These are phyloP conservation scores for Argyra leucocephala DNA, from an alignment of 2,888 invertebrate species.

Conservation along the genomic window DNA sequence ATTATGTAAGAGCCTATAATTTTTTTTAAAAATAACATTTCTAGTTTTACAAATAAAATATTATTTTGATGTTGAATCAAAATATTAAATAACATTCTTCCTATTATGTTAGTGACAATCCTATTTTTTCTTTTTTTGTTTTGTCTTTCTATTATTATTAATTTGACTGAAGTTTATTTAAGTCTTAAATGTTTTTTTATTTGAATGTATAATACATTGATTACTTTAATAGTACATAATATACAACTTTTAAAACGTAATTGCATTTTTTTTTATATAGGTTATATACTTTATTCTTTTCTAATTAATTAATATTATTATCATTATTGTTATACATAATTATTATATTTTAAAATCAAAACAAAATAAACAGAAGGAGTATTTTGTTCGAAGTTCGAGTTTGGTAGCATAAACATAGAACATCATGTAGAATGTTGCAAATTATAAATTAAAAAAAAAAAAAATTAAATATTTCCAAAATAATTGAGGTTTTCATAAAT, in stretches of 20 bases:
- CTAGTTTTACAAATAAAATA: background rate
- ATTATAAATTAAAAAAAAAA: background rate
- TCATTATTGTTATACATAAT: no score
- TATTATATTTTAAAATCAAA: no score
- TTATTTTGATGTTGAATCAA: background rate
- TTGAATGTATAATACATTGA: background rate
- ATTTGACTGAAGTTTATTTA: background rate
- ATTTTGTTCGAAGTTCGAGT: background rate
- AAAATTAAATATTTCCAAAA: background rate
- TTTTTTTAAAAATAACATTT: background rate
- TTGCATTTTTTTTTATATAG: slow-evolving; percentile 1
- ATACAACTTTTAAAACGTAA: slow-evolving; percentile 1
- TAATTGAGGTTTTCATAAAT: slow-evolving; percentile 7
- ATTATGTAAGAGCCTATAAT: slow-evolving; percentile 1
- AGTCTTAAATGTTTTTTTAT: background rate
- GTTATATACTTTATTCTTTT: background rate
- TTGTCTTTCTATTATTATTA: background rate
- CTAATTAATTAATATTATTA: background rate
- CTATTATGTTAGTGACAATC: background rate
- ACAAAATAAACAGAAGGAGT: background rate
- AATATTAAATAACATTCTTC: slow-evolving; percentile 1
- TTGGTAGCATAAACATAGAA: no score
- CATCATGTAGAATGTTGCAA: no score
- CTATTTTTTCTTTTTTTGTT: background rate
- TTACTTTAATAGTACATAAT: slow-evolving; percentile 3